phyloP scores from a whole-genome alignment of 2,888 invertebrate genomes.

The Teinopalpus imperialis region DNA sequence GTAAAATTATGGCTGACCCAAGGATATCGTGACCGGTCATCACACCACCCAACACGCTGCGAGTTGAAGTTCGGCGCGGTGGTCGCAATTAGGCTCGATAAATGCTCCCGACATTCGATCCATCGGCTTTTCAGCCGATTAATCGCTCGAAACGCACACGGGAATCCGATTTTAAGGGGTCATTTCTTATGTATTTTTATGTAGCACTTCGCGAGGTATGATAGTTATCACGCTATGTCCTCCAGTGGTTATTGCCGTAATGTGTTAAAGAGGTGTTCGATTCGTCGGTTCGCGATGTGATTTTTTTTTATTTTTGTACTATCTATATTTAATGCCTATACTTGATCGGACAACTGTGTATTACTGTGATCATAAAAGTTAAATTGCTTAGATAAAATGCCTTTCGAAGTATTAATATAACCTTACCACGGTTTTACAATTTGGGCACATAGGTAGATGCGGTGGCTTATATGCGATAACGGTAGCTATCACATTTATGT shows the following conservation, averaged over 20 bases:
- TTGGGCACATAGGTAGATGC: no score
- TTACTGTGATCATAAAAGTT: conserved; percentile 11
- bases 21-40: conserved; percentile 49
- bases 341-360: conserved; percentile 8
- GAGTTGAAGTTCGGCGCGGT: conserved; percentile 60
- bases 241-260: conserved; percentile 11
- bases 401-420: no score
- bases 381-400: conserved; percentile 1
- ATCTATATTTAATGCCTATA: conserved; percentile 2
- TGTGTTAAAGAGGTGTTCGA: conserved; percentile 13
- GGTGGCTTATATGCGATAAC: no score
- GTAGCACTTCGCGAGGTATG: conserved; percentile 54
- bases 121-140: conserved; percentile 64
- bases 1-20: conserved; percentile 25
- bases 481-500: no score
- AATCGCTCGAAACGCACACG: conserved; percentile 64
- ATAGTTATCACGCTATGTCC: conserved; percentile 31
- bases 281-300: conserved; percentile 15
- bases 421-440: no score
- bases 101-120: conserved; percentile 70
- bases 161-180: conserved; percentile 65
- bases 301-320: conserved; percentile 12
- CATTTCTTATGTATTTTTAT: conserved; percentile 67
- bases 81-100: conserved; percentile 76
- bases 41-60: conserved; percentile 66